These are phyloP conservation scores for Argopecten irradians DNA, from an alignment of 1,140 invertebrate genomes.

Conservation along the genomic window DNA sequence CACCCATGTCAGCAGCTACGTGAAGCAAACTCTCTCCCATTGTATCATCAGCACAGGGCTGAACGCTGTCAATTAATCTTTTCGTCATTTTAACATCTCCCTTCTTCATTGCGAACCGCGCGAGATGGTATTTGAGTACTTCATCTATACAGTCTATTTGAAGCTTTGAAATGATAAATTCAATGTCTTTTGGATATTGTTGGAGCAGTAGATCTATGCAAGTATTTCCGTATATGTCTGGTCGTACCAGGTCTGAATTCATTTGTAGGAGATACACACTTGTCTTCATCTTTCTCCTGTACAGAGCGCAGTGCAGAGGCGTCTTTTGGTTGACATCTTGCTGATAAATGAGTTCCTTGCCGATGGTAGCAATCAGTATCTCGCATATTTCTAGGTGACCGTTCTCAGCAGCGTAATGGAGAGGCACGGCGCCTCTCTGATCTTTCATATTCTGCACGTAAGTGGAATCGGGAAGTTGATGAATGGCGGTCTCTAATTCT, in stretches of 20 bases:
- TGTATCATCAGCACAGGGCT: background rate
- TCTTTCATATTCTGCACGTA: slow-evolving; percentile 30
- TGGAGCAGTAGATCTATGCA: slow-evolving; percentile 46
- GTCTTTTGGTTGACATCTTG: slow-evolving; percentile 47
- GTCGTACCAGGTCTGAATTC: slow-evolving; percentile 39
- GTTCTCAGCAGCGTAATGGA: slow-evolving; percentile 53
- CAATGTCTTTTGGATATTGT: slow-evolving; percentile 33
- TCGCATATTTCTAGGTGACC: slow-evolving; percentile 56
- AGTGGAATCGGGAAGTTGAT: slow-evolving; percentile 31
- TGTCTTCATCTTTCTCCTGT: slow-evolving; percentile 37
- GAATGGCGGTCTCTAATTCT: slow-evolving; percentile 41
- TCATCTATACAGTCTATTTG: slow-evolving; percentile 46
- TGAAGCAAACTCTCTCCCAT: slow-evolving; percentile 50
- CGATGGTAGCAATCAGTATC: slow-evolving; percentile 51
- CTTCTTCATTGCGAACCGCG: slow-evolving; percentile 34
- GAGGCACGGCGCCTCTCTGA: slow-evolving; percentile 43
- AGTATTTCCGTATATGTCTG: slow-evolving; percentile 50
- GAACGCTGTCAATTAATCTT: background rate
- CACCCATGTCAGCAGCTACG: slow-evolving; percentile 47
- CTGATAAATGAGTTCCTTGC: slow-evolving; percentile 49
- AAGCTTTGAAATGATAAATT: slow-evolving; percentile 47
- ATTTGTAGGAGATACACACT: slow-evolving; percentile 56
- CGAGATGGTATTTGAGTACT: slow-evolving; percentile 42
- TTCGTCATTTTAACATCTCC: background rate
- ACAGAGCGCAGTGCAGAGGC: slow-evolving; percentile 57